These are phyloP conservation scores for Xylophagus ater DNA, from an alignment of 2,888 invertebrate species.

Conservation along the genomic window DNA sequence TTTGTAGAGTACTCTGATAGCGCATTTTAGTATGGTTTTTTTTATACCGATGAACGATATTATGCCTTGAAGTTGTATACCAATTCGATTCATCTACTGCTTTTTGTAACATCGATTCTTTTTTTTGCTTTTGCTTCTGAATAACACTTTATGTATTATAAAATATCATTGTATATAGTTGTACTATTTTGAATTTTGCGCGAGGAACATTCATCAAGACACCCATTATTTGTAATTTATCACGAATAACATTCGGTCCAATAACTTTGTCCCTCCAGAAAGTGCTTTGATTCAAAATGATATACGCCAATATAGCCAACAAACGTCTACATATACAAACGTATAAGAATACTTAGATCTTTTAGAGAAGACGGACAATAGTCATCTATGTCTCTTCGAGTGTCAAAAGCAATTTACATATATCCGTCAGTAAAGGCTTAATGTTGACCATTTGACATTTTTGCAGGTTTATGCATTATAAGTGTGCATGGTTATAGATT, in stretches of 20 bases:
- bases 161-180: neutral
- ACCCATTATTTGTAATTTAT: constrained; percentile 18
- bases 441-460: constrained; percentile 6
- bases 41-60: neutral
- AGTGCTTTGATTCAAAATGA: neutral
- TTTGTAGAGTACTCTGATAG: no score
- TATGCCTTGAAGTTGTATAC: neutral
- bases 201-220: constrained; percentile 14
- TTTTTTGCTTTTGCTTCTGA: no score
- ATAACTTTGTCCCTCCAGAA: constrained; percentile 7
- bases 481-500: no score
- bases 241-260: constrained; percentile 16
- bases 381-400: constrained; percentile 9
- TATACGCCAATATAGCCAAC: neutral
- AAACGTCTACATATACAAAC: neutral
- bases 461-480: constrained; percentile 3
- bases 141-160: neutral
- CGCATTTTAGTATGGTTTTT: neutral
- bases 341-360: neutral
- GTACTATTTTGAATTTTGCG: no score
- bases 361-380: constrained; percentile 1
- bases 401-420: constrained; percentile 15
- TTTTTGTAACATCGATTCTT: neutral
- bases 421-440: constrained; percentile 4
- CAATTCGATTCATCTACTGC: neutral